Evolutionary conservation across 2,113 vertebrate genomes (phyloP), one percentile per base, ranked within the genome.

Genomic region (Chaetodon trifascialis): DNA sequence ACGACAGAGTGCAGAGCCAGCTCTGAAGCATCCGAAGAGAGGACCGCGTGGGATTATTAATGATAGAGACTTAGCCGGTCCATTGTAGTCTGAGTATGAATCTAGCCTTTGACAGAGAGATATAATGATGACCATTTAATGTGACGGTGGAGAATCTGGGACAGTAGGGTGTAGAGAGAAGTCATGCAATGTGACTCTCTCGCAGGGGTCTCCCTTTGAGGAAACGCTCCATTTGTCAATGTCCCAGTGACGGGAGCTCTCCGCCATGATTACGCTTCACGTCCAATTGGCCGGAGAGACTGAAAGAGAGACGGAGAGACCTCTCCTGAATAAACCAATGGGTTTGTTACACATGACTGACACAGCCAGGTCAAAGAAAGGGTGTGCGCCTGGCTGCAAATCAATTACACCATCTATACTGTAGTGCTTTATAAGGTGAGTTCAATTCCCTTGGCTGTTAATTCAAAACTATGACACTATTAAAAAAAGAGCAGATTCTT

Each of bases 111-210:
- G 87, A 87, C 76, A 84, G 67, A 66, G 62, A 63, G 58, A 66
- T 63, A 69, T 56, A 85, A 86, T 90, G 92, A 90, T 69, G 89
- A 82, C 66, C 79, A 91, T 92, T 86, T 83, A 79, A 87, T 82
- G 83, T 90, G 92, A 91, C 64, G 44, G 68, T 66, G 64, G 56
- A 62, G 85, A 89, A 92, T 89, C 80, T 91, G 84, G 87, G 89
- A 80, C 91, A 88, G 63, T 34, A 8, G 73, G 47, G 70, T 74
- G 78, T 34, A 40, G 60, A 73, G 64, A 63, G 63, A 85, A 89
- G 60, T 87, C 90, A 90, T 80, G 83, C 68, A 58, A 71, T 76
- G 79, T 17, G 40, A 85, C 65, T 83, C n/a, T 77, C 54, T 80
- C 67, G 25, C 72, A 71, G 83, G 85, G 86, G 66, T 89, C 74